Percentiles rank a stretch among this genome's conserved stretches.
These are phyloP conservation scores for Andricus curvator DNA, from an alignment of 2,888 invertebrate genomes.

Conservation along the genomic window DNA sequence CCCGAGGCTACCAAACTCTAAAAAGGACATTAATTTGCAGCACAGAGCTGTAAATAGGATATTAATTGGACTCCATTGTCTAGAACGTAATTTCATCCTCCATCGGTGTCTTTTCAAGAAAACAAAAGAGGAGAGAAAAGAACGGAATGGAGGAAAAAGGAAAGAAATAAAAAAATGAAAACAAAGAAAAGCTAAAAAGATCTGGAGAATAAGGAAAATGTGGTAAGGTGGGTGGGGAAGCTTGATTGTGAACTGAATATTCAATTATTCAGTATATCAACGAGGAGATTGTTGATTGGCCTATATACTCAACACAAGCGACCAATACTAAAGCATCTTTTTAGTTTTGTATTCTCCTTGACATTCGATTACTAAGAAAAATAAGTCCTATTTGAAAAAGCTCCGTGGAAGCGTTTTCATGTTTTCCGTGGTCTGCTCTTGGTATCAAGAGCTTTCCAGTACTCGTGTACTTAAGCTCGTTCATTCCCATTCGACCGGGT, in stretches of 20 bases:
- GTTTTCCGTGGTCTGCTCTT: slow-evolving; percentile 5
- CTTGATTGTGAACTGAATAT: slow-evolving; percentile 26
- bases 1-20: no score
- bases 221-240: neutral
- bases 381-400: neutral
- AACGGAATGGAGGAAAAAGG: neutral
- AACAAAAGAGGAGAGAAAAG: neutral
- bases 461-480: slow-evolving; percentile 4
- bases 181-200: neutral
- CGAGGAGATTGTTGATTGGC: slow-evolving; percentile 14
- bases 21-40: no score
- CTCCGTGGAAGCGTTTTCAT: neutral
- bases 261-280: slow-evolving; percentile 9
- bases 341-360: slow-evolving; percentile 57
- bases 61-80: slow-evolving; percentile 2
- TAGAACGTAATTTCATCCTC: neutral
- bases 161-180: neutral
- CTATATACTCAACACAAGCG: neutral
- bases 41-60: neutral
- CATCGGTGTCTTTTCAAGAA: neutral
- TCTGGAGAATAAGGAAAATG: slow-evolving; percentile 14
- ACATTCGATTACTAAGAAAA: slow-evolving; percentile 57
- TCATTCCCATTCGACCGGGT: slow-evolving; percentile 1
- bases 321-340: slow-evolving; percentile 39
- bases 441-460: neutral